Evolutionary conservation across 1,140 invertebrate species (phyloP).

Genomic region (Drosophila nigrodunni): DNA sequence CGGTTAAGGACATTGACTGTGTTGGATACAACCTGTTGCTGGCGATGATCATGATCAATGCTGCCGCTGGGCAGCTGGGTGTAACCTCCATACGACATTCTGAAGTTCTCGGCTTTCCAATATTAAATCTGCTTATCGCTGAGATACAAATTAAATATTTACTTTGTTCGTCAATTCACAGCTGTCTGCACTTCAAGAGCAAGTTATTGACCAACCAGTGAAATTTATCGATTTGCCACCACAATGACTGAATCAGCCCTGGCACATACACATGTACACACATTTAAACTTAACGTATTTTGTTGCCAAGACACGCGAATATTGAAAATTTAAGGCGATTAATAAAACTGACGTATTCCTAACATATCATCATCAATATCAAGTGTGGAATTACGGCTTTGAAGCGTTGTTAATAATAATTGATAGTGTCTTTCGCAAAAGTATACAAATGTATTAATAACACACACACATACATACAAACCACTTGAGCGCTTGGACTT

Average conservation of each 20-base stretch:
- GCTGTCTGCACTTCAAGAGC: neutral
- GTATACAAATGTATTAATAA: slow-evolving; percentile 17
- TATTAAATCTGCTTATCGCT: neutral
- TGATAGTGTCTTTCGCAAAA: slow-evolving; percentile 63
- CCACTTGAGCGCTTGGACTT: slow-evolving; percentile 64
- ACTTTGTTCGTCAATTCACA: neutral
- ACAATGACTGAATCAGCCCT: slow-evolving; percentile 28
- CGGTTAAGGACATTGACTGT: slow-evolving; percentile 71
- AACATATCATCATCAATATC: slow-evolving; percentile 65
- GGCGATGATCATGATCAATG: slow-evolving; percentile 48
- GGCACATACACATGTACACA: neutral
- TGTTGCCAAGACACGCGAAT: slow-evolving; percentile 49
- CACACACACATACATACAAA: slow-evolving; percentile 35
- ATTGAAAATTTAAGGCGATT: slow-evolving; percentile 48
- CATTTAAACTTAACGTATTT: slow-evolving; percentile 31
- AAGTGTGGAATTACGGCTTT: slow-evolving; percentile 65
- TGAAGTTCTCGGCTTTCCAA: neutral
- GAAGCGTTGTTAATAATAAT: slow-evolving; percentile 77
- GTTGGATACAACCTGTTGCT: slow-evolving; percentile 60
- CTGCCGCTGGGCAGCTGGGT: slow-evolving; percentile 66
- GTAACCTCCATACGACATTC: slow-evolving; percentile 62
- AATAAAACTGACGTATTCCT: slow-evolving; percentile 66
- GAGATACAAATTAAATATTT: neutral
- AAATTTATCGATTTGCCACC: slow-evolving; percentile 23
- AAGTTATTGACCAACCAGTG: neutral